Conservation (phyloP, 2,113 vertebrate species). For the Todiramphus saurophagus region DNA sequence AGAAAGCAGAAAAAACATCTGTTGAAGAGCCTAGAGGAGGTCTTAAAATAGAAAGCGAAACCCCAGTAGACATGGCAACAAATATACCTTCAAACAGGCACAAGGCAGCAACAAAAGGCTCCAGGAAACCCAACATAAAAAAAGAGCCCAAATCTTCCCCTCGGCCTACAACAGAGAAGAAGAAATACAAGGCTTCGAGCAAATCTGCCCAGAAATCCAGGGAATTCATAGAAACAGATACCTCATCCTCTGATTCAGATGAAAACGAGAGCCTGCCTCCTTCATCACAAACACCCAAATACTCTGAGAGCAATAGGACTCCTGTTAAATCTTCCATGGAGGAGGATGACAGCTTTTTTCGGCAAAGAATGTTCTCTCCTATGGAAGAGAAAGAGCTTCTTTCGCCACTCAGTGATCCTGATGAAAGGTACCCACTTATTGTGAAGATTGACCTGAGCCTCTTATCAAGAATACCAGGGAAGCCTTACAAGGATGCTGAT, state of each 20-base stretch:
- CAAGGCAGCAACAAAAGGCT: constrained; percentile 93
- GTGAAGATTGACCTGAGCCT: constrained; percentile 97
- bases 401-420: constrained; percentile 93
- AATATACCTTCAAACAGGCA: constrained; percentile 84
- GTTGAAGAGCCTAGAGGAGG: constrained; percentile 91
- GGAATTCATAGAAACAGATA: constrained; percentile 94
- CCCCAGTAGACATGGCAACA: constrained; percentile 85
- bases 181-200: constrained; percentile 86
- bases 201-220: constrained; percentile 93
- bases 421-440: constrained; percentile 89
- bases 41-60: constrained; percentile 93
- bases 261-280: constrained; percentile 95
- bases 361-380: constrained; percentile 90
- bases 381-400: constrained; percentile 96
- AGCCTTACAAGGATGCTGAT: constrained; percentile 87
- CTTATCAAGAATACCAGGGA: constrained; percentile 90
- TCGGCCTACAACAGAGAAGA: constrained; percentile 85
- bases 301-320: constrained; percentile 92
- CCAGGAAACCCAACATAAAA: constrained; percentile 91
- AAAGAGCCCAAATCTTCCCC: constrained; percentile 94
- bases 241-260: constrained; percentile 95
- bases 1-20: constrained; percentile 90
- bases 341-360: constrained; percentile 85
- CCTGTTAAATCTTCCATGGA: constrained; percentile 85
- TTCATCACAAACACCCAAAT: constrained; percentile 95